Evolutionary conservation across 2,888 invertebrate genomes (phyloP), one percentile per base, ranked within the genome.

Genomic region (Ormyrus rosae): DNA sequence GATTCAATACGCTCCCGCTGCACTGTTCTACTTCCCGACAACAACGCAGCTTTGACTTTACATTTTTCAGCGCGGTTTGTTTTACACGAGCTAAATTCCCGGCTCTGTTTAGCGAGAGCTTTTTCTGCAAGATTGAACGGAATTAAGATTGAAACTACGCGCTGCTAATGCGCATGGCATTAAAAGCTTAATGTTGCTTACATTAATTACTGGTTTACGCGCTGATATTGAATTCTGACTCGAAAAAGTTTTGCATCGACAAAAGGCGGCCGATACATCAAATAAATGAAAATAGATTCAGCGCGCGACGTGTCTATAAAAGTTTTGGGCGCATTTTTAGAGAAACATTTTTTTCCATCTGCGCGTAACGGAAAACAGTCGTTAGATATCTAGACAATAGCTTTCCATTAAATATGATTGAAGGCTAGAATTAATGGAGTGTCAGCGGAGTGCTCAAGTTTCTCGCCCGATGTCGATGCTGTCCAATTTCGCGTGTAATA

Each of bases 401-500:
- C 68, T 73, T 73, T 68, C 73, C 65, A 68, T 73, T 63, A 60
- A 55, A 50, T 19, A 60, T 68, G 73, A 78, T 73, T 55, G 73
- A 72, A 73, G 63, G 13, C 48, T 2, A 19, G 13, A 70, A 78
- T 72, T 72, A 67, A 71, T 78, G 72, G 45, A 63, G 63, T 69
- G 53, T 68, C 61, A 10, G 46, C 8, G 10, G 65, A 55, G 56
- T 13, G 65, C 58, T 65, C 13, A 56, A 5, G 61, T 50, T 70
- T 50, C 50, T 46, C 45, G 11, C 7, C 34, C 19, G 13, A 69
- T 13, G 58, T 6, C 69, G 46, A 69, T 69, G 58, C 13, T 6
- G 58, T 50, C 58, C 11, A 50, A 6, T 50, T 48, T 13, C 6
- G n/a, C 4, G 19, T 48, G 60, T 56, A 69, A 46, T 69, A 46